Conservation (phyloP, 2,113 vertebrate genomes). For the Phrynosoma platyrhinos region DNA sequence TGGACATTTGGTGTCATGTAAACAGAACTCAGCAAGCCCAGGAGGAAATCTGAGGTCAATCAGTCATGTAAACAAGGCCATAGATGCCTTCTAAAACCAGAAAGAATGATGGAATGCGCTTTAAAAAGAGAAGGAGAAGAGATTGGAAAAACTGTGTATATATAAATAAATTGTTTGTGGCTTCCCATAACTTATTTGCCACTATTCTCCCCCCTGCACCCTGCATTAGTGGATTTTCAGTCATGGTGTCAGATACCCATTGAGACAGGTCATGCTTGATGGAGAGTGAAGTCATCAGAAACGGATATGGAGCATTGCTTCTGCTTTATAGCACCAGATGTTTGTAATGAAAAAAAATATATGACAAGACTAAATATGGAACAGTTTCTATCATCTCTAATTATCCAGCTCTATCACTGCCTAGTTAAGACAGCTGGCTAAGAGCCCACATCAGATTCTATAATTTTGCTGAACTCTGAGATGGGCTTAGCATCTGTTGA, state of each 20-base stretch:
- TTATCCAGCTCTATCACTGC: constrained; percentile 38
- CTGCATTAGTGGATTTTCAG: constrained; percentile 30
- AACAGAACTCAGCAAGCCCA: no score
- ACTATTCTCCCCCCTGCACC: neutral
- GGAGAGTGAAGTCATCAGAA: constrained; percentile 37
- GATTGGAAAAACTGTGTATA: neutral
- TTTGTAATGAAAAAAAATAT: constrained; percentile 53
- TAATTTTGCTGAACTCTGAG: constrained; percentile 30
- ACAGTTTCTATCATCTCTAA: constrained; percentile 53
- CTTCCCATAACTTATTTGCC: constrained; percentile 57
- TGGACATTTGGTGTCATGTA: no score
- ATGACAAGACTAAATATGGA: constrained; percentile 9
- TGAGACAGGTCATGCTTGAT: constrained; percentile 44
- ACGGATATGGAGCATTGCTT: constrained; percentile 24
- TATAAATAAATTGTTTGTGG: constrained; percentile 7
- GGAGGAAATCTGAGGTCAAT: no score
- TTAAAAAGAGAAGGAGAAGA: constrained; percentile 23
- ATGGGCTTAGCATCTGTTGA: constrained; percentile 5
- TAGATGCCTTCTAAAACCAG: neutral
- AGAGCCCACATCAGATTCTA: constrained; percentile 38
- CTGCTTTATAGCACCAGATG: constrained; percentile 50
- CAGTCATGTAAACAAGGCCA: no score
- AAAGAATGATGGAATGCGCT: neutral
- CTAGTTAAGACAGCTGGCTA: constrained; percentile 51
- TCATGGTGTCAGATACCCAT: constrained; percentile 53